These are phyloP conservation scores for Spodoptera exigua DNA, from an alignment of 2,888 invertebrate genomes.

Conservation along the genomic window DNA sequence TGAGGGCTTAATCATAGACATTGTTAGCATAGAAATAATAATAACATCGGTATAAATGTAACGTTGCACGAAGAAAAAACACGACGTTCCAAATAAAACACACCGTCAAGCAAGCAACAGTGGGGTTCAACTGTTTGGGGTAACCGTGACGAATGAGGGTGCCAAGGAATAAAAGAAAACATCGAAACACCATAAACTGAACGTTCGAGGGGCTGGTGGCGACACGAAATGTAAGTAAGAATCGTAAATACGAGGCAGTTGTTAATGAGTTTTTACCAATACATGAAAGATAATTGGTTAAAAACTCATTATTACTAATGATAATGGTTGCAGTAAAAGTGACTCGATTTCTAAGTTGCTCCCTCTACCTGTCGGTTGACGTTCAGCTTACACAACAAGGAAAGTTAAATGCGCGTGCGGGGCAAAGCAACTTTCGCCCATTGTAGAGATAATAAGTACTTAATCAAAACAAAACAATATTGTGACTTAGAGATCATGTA, in stretches of 20 bases:
- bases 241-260: slow-evolving; percentile 47
- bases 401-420: slow-evolving; percentile 86
- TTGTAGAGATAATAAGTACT: slow-evolving; percentile 73
- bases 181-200: slow-evolving; percentile 77
- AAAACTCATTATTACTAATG: slow-evolving; percentile 68
- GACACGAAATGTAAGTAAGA: slow-evolving; percentile 47
- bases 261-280: slow-evolving; percentile 18
- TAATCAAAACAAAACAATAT: slow-evolving; percentile 64
- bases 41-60: slow-evolving; percentile 42
- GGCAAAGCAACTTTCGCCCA: slow-evolving; percentile 86
- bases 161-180: slow-evolving; percentile 80
- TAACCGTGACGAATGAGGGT: slow-evolving; percentile 81
- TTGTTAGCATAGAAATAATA: slow-evolving; percentile 20
- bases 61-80: slow-evolving; percentile 45
- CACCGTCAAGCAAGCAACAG: slow-evolving; percentile 66
- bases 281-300: slow-evolving; percentile 56
- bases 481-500: slow-evolving; percentile 35
- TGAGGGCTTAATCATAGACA: slow-evolving; percentile 20
- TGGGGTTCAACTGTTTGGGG: slow-evolving; percentile 78
- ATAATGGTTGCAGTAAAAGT: slow-evolving; percentile 78
- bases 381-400: slow-evolving; percentile 88
- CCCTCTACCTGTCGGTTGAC: slow-evolving; percentile 83
- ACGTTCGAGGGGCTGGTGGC: slow-evolving; percentile 67
- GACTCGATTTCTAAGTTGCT: slow-evolving; percentile 85
- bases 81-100: slow-evolving; percentile 63